Percentiles rank a stretch among this genome's conserved stretches.
phyloP scores from a whole-genome alignment of 2,113 vertebrate species.

The Apteryx owenii region DNA sequence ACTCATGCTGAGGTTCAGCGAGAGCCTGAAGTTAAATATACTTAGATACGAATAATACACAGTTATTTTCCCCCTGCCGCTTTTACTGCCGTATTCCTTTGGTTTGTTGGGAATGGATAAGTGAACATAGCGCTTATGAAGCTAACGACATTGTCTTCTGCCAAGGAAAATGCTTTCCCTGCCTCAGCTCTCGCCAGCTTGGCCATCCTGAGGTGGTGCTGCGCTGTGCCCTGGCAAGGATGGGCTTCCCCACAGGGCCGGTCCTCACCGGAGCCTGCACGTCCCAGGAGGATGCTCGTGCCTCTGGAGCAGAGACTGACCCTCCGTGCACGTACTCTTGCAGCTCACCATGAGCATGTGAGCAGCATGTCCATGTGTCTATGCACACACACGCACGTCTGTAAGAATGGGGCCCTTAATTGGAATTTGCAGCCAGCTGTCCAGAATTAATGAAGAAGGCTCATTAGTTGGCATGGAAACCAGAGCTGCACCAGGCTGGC shows the following conservation, averaged over 20 bases:
- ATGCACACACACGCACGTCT: neutral
- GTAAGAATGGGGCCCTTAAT: neutral
- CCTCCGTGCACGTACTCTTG: accelerated
- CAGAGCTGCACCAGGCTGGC: neutral
- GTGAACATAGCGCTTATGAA: neutral
- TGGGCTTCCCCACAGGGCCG: neutral
- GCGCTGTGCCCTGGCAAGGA: no score
- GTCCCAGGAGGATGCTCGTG: neutral
- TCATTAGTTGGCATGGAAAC: neutral
- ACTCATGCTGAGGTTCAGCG: neutral
- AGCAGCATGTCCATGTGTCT: neutral
- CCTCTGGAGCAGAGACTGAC: neutral
- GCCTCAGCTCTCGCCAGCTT: neutral
- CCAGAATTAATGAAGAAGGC: neutral
- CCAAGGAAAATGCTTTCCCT: neutral
- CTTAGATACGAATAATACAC: neutral
- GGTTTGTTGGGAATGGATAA: neutral
- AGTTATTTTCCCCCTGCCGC: neutral
- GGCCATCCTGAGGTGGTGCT: neutral
- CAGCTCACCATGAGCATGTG: neutral
- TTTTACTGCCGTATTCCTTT: neutral
- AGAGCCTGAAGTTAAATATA: neutral
- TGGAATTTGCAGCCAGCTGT: neutral
- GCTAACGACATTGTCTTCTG: neutral
- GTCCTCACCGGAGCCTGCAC: accelerated